Evolutionary conservation across 2,888 invertebrate genomes (phyloP).

Genomic region (Callyntrura guangdongensis): DNA sequence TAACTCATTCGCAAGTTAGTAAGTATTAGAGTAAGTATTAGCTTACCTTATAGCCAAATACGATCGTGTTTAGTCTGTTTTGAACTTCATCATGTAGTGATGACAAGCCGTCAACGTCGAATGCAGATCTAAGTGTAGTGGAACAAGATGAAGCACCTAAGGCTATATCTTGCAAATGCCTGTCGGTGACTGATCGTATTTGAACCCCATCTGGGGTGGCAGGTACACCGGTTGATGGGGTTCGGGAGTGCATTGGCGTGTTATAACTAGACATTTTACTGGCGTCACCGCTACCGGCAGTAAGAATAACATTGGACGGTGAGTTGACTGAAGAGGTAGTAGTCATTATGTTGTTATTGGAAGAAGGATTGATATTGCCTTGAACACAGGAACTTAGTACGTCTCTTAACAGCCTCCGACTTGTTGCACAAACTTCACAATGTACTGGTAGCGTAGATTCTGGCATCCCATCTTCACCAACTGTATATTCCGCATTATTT

Average conservation of each 20-base stretch:
- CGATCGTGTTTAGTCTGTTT: conserved; percentile 92
- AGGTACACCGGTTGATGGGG: conserved; percentile 88
- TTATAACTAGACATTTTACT: conserved; percentile 85
- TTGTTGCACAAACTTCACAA: conserved; percentile 86
- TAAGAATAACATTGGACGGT: conserved; percentile 51
- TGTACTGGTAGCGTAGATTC: conserved; percentile 68
- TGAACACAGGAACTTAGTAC: conserved; percentile 58
- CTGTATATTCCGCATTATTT: neutral
- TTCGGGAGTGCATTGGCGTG: conserved; percentile 88
- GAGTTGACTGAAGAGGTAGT: conserved; percentile 50
- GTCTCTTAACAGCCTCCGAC: conserved; percentile 85
- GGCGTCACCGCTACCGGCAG: conserved; percentile 60
- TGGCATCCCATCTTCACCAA: conserved; percentile 31
- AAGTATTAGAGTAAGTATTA: neutral
- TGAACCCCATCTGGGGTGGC: conserved; percentile 87
- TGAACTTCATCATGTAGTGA: conserved; percentile 91
- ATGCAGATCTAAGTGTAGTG: conserved; percentile 74
- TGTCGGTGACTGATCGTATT: conserved; percentile 26
- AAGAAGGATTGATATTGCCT: conserved; percentile 46
- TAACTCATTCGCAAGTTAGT: neutral
- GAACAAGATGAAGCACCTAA: conserved; percentile 50
- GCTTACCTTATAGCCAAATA: conserved; percentile 91
- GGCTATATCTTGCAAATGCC: conserved; percentile 51
- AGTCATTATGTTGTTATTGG: conserved; percentile 51
- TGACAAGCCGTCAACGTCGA: conserved; percentile 92